phyloP scores from a whole-genome alignment of 2,113 vertebrate species.

The Taurulus bubalis region DNA sequence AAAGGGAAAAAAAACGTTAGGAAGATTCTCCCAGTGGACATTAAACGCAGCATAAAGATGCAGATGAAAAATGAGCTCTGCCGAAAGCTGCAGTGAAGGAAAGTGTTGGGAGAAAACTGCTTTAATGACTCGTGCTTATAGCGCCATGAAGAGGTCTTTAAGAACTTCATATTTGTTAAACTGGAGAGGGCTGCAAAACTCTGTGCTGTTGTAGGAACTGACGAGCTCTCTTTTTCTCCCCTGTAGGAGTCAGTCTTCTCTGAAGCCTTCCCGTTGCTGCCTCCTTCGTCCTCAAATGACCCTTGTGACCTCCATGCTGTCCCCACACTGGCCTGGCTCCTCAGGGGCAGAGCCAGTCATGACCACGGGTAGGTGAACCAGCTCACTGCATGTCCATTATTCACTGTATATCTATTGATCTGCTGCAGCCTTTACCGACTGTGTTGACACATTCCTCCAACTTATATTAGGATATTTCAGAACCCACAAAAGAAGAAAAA shows the following conservation, averaged over 20 bases:
- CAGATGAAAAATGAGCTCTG: constrained; percentile 45
- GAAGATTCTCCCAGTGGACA: constrained; percentile 42
- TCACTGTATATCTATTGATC: background rate
- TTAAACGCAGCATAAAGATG: constrained; percentile 27
- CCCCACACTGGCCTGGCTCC: constrained; percentile 77
- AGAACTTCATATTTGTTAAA: background rate
- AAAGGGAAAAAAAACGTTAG: constrained; percentile 1
- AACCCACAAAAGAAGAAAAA: background rate
- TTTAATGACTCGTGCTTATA: constrained; percentile 27
- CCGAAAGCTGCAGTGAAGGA: constrained; percentile 34
- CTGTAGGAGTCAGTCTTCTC: constrained; percentile 75
- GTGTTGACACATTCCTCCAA: background rate
- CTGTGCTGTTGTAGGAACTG: background rate
- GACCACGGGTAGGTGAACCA: constrained; percentile 67
- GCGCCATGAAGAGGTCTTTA: background rate
- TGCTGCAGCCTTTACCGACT: background rate
- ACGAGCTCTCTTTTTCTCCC: constrained; percentile 15
- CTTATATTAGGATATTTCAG: background rate
- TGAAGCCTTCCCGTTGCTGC: constrained; percentile 73
- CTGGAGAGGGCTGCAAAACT: background rate
- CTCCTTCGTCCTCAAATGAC: constrained; percentile 30
- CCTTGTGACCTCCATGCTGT: constrained; percentile 50
- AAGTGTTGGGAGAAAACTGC: background rate
- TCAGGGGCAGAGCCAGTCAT: constrained; percentile 51
- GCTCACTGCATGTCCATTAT: background rate